Percentiles rank a stretch among this genome's conserved stretches.
These are phyloP conservation scores for Amniataba percoides DNA, from an alignment of 2,797 vertebrate genomes.

Conservation along the genomic window DNA sequence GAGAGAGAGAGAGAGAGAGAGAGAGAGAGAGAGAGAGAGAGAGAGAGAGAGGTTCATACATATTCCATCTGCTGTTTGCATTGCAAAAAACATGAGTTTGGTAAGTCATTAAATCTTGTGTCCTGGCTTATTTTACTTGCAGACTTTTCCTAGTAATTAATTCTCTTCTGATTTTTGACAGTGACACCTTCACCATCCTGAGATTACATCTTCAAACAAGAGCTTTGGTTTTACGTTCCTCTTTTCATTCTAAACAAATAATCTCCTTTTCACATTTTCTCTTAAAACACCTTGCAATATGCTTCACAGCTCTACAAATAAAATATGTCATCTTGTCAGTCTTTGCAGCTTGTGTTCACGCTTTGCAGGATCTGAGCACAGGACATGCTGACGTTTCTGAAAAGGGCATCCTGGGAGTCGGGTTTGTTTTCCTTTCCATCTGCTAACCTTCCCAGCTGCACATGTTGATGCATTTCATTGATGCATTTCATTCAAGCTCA, in stretches of 20 bases:
- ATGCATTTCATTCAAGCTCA: slow-evolving; percentile 17
- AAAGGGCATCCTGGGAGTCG: slow-evolving; percentile 48
- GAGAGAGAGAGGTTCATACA: slow-evolving; percentile 7
- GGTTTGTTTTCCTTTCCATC: slow-evolving; percentile 62
- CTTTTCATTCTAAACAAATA: neutral
- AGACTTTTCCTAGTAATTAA: neutral
- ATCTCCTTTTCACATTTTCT: neutral
- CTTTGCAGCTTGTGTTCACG: neutral
- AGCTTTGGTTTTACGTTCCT: neutral
- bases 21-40: slow-evolving; percentile 21
- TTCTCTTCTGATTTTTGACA: neutral
- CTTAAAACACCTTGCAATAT: neutral
- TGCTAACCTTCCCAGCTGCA: slow-evolving; percentile 41
- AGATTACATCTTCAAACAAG: neutral
- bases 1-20: slow-evolving; percentile 22
- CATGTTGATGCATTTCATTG: slow-evolving; percentile 35
- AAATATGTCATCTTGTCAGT: neutral
- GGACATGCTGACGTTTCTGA: slow-evolving; percentile 29
- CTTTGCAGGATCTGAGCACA: slow-evolving; percentile 25
- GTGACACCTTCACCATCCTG: neutral
- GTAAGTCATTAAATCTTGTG: slow-evolving; percentile 8
- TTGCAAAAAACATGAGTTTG: slow-evolving; percentile 26
- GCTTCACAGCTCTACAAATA: neutral
- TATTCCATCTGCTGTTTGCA: slow-evolving; percentile 37
- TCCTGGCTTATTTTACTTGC: neutral